Conservation (phyloP, 2,888 invertebrate genomes). For the Scaptomyza tumidula region DNA sequence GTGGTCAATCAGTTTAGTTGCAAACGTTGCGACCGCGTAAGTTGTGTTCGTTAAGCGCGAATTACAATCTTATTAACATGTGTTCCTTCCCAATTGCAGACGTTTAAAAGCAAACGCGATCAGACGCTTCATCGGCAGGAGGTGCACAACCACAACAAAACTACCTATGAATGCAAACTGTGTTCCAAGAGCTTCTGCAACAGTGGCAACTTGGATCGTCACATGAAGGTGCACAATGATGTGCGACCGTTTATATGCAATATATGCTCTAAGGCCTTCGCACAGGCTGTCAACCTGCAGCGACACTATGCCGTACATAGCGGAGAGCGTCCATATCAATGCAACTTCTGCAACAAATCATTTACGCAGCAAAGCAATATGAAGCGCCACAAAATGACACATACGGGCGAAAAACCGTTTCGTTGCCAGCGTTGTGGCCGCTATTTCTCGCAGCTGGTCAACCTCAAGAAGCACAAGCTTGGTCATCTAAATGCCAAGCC, state of each 20-base stretch:
- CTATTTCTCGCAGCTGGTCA: slow-evolving; percentile 83
- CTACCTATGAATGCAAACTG: slow-evolving; percentile 82
- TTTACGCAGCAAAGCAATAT: slow-evolving; percentile 84
- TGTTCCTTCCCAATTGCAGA: slow-evolving; percentile 52
- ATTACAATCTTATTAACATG: slow-evolving; percentile 7
- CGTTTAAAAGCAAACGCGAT: slow-evolving; percentile 83
- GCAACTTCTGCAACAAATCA: slow-evolving; percentile 82
- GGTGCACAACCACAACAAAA: slow-evolving; percentile 83
- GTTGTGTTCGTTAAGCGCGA: slow-evolving; percentile 26
- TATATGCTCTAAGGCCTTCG: slow-evolving; percentile 83
- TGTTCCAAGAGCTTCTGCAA: slow-evolving; percentile 84
- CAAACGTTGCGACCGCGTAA: slow-evolving; percentile 76
- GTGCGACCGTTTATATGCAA: slow-evolving; percentile 82
- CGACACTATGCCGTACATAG: slow-evolving; percentile 84
- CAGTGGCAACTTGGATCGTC: slow-evolving; percentile 83
- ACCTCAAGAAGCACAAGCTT: slow-evolving; percentile 84
- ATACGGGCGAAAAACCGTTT: slow-evolving; percentile 84
- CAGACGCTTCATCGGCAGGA: slow-evolving; percentile 83
- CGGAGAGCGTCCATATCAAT: slow-evolving; percentile 83
- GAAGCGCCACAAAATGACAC: slow-evolving; percentile 83
- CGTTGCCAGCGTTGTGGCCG: slow-evolving; percentile 83
- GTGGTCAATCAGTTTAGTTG: slow-evolving; percentile 72
- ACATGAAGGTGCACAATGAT: slow-evolving; percentile 84
- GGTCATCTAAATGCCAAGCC: slow-evolving; percentile 83
- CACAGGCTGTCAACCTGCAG: slow-evolving; percentile 83